Evolutionary conservation across 1,140 invertebrate species (phyloP).

Genomic region (Carposina sasakii): DNA sequence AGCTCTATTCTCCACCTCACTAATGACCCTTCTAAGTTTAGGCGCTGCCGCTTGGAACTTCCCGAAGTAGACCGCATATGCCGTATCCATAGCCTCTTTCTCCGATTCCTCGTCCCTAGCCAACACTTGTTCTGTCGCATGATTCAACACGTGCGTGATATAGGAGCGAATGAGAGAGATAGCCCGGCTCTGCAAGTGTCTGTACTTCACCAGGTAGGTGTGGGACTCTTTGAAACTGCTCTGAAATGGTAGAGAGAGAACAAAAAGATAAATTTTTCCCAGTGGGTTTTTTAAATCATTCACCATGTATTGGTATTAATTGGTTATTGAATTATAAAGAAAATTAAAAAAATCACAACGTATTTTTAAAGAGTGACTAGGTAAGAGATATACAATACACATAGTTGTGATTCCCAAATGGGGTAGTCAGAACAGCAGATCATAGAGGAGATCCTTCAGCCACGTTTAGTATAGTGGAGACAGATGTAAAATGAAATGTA

Average conservation of each 20-base stretch:
- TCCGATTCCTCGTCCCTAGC: conserved; percentile 62
- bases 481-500: too few species aligned
- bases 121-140: conserved; percentile 84
- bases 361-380: too few species aligned
- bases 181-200: conserved; percentile 85
- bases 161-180: conserved; percentile 85
- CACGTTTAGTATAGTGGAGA: too few species aligned
- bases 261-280: too few species aligned
- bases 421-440: too few species aligned
- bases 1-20: conserved; percentile 84
- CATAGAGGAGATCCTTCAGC: too few species aligned
- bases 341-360: too few species aligned
- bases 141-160: conserved; percentile 80
- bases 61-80: conserved; percentile 93
- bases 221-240: conserved; percentile 76
- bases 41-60: conserved; percentile 93
- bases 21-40: conserved; percentile 86
- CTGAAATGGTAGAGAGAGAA: conserved; percentile 52
- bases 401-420: too few species aligned
- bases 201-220: conserved; percentile 82
- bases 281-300: too few species aligned
- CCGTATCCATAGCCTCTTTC: conserved; percentile 77
- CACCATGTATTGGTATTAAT: too few species aligned
- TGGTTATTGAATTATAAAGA: too few species aligned
- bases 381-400: too few species aligned